These are phyloP conservation scores for Amphibalanus amphitrite DNA, from an alignment of 1,140 invertebrate species.

Conservation along the genomic window DNA sequence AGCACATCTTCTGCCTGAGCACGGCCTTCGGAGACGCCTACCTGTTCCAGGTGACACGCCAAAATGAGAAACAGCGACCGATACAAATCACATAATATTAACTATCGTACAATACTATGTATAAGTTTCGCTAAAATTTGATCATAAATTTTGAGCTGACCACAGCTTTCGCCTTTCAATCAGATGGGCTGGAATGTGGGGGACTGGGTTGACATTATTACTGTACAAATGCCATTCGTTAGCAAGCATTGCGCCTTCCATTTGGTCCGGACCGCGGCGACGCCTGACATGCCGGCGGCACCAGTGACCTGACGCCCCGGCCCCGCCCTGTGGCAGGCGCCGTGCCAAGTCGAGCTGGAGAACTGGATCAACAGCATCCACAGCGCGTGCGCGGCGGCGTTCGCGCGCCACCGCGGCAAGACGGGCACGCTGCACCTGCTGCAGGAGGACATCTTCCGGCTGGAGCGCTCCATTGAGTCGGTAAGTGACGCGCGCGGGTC, in stretches of 20 bases:
- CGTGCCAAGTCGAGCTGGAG: constrained; percentile 83
- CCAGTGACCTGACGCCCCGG: background rate
- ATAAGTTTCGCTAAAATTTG: too few relatives aligned
- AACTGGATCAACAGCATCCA: constrained; percentile 98
- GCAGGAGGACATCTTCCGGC: constrained; percentile 84
- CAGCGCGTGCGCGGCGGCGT: constrained; percentile 89
- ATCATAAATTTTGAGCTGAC: too few relatives aligned
- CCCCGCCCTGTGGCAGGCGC: constrained; percentile 35
- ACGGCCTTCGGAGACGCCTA: constrained; percentile 96
- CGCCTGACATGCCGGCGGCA: too few relatives aligned
- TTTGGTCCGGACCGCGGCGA: too few relatives aligned
- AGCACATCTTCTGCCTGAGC: constrained; percentile 94
- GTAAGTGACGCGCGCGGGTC: constrained; percentile 49
- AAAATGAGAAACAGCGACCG: too few relatives aligned
- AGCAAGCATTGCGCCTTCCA: too few relatives aligned
- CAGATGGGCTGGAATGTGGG: too few relatives aligned
- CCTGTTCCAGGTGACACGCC: constrained; percentile 64
- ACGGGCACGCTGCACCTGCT: constrained; percentile 88
- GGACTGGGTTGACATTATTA: too few relatives aligned
- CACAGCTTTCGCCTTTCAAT: too few relatives aligned
- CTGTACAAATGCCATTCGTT: too few relatives aligned
- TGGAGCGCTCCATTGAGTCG: constrained; percentile 91
- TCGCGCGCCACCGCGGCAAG: constrained; percentile 87
- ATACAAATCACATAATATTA: too few relatives aligned
- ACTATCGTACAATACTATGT: too few relatives aligned